These are phyloP conservation scores for Diogma glabrata DNA, from an alignment of 2,888 invertebrate species.

Conservation along the genomic window DNA sequence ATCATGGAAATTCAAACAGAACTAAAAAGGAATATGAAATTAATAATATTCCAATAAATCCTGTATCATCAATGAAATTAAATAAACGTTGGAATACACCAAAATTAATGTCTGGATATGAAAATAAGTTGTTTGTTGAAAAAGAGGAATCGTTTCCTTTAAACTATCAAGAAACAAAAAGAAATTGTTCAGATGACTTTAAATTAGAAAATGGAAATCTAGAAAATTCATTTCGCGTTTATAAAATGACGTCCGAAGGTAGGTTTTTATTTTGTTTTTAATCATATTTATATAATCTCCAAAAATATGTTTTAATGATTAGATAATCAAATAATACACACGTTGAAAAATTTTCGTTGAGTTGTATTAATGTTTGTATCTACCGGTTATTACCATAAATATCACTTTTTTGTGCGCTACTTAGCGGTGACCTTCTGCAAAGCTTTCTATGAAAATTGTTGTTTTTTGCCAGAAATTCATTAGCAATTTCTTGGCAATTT, in stretches of 20 bases:
- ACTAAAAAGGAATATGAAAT: not conserved
- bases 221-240: conserved; percentile 18
- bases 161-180: conserved; percentile 11
- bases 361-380: no score
- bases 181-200: conserved; percentile 14
- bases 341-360: no score
- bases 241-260: conserved; percentile 20
- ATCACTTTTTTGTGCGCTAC: no score
- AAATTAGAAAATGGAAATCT: conserved; percentile 17
- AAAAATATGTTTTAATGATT: no score
- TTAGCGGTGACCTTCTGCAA: no score
- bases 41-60: not conserved
- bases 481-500: no score
- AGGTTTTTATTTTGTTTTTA: conserved; percentile 10
- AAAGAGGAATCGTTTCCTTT: conserved; percentile 17
- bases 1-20: conserved; percentile 15
- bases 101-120: conserved; percentile 15
- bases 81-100: conserved; percentile 9
- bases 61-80: conserved; percentile 11
- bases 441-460: no score
- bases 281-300: no score
- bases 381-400: no score
- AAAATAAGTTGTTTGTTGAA: conserved; percentile 20
- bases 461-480: no score
- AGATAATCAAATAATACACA: no score